Percentiles rank a stretch among this genome's conserved stretches.
Evolutionary conservation across 2,113 vertebrate genomes (phyloP).

Genomic region (Ageneiosus marmoratus): DNA sequence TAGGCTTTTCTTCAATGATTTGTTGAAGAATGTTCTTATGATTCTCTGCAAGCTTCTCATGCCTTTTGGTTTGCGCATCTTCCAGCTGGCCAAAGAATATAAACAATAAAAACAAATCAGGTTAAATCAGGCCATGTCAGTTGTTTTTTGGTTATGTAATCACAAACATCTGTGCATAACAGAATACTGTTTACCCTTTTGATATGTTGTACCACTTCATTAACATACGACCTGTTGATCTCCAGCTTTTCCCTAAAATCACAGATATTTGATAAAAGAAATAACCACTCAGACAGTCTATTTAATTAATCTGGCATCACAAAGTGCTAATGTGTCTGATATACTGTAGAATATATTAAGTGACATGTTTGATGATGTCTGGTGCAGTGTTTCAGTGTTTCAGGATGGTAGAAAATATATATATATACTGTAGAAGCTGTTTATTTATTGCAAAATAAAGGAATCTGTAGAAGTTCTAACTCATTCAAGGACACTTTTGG

Average conservation of each 20-base stretch:
- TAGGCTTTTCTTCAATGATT: constrained; percentile 92
- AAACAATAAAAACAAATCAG: constrained; percentile 5
- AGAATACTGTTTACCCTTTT: constrained; percentile 81
- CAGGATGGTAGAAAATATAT: not conserved
- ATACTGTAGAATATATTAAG: not conserved
- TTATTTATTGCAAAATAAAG: not conserved
- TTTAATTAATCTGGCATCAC: not conserved
- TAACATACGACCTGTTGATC: constrained; percentile 96
- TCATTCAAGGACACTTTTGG: not conserved
- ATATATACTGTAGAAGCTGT: not conserved
- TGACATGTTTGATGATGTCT: not conserved
- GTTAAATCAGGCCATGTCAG: not conserved
- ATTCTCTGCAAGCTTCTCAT: constrained; percentile 91
- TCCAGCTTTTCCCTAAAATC: constrained; percentile 91
- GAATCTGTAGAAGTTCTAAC: too few species aligned
- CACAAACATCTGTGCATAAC: not conserved
- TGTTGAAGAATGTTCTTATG: constrained; percentile 91
- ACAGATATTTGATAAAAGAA: constrained; percentile 25
- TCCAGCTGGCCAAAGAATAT: constrained; percentile 77
- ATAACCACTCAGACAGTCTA: not conserved
- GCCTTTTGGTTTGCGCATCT: constrained; percentile 93
- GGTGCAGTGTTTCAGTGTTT: not conserved
- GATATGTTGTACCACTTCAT: constrained; percentile 97
- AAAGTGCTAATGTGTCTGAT: not conserved
- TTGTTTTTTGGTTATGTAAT: not conserved